These are phyloP conservation scores for Gopherus evgoodei DNA, from an alignment of 2,113 vertebrate genomes.

Conservation along the genomic window DNA sequence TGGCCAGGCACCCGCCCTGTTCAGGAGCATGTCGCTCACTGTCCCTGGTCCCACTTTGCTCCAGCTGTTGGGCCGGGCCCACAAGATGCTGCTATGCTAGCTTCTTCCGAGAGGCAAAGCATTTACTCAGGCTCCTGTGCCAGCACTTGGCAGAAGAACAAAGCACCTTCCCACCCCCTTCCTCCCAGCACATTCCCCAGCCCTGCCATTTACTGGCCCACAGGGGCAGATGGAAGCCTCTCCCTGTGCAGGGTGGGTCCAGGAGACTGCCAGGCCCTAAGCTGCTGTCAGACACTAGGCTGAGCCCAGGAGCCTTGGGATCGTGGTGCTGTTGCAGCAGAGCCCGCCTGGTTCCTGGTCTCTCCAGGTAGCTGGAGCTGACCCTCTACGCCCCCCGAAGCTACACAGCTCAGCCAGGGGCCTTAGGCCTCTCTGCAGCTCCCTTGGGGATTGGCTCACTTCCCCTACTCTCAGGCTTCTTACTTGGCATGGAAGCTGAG, in stretches of 20 bases:
- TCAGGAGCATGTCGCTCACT: background rate
- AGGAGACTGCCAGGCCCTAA: background rate
- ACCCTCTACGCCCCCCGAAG: background rate
- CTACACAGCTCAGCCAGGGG: background rate
- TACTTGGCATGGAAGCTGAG: background rate
- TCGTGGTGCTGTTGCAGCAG: background rate
- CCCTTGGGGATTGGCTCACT: background rate
- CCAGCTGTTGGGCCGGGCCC: background rate
- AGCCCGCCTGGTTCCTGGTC: background rate
- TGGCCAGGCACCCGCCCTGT: background rate
- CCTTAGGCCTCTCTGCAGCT: background rate
- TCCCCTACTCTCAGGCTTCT: background rate
- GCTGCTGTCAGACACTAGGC: background rate
- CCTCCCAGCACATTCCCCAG: background rate
- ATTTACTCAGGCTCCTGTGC: background rate
- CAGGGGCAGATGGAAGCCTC: background rate
- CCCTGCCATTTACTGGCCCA: background rate
- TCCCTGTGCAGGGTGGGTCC: background rate
- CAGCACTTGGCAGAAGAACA: background rate
- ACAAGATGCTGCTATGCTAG: background rate
- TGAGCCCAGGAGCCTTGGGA: background rate
- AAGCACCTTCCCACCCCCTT: rapidly evolving
- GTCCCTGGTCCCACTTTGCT: background rate
- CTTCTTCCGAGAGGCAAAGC: background rate
- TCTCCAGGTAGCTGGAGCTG: background rate